phyloP scores from a whole-genome alignment of 2,113 vertebrate genomes.

The Mionectes macconnelli region DNA sequence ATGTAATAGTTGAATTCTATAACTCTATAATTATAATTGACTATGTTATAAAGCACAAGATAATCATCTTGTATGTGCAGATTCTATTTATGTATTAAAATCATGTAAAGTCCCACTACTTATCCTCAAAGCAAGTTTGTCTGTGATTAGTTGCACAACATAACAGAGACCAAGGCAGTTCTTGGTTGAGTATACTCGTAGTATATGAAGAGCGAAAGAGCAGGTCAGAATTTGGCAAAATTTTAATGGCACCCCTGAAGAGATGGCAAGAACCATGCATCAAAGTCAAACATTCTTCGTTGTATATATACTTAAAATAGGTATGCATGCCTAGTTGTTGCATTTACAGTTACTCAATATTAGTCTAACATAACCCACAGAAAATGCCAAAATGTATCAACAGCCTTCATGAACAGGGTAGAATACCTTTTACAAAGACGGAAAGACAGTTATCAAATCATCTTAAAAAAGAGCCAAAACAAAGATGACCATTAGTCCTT shows the following conservation, averaged over 20 bases:
- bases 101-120: too few species aligned
- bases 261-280: neutral
- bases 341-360: neutral
- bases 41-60: neutral
- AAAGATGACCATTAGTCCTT: too few species aligned
- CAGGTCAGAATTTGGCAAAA: neutral
- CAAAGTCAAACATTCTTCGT: neutral
- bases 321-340: neutral
- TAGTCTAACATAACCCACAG: too few species aligned
- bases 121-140: neutral
- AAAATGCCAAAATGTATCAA: too few species aligned
- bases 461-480: too few species aligned
- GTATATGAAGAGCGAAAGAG: neutral
- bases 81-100: neutral
- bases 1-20: neutral
- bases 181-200: neutral
- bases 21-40: too few species aligned
- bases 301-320: neutral
- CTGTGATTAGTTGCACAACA: neutral
- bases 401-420: too few species aligned
- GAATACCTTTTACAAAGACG: too few species aligned
- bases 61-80: neutral
- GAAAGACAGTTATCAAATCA: too few species aligned
- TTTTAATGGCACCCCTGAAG: neutral
- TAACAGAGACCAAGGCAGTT: neutral